phyloP scores from a whole-genome alignment of 1,140 invertebrate species.

The Drosophila kepulauana region DNA sequence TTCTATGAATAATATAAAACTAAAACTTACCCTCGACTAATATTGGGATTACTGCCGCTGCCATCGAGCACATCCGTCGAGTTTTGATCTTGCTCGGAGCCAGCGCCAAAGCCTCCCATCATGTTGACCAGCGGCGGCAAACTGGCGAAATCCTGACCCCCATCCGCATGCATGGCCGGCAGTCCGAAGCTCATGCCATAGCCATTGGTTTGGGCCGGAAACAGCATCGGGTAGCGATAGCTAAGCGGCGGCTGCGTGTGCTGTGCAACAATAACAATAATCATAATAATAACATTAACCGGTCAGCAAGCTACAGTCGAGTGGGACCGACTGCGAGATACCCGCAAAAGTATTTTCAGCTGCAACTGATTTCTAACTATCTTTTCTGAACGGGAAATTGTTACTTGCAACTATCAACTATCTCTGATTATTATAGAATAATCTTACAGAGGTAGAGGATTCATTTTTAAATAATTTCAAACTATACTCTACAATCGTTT shows the following conservation, averaged over 20 bases:
- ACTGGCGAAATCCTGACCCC: constrained; percentile 77
- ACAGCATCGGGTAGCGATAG: constrained; percentile 79
- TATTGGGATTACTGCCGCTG: constrained; percentile 78
- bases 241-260: constrained; percentile 57
- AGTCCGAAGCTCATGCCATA: constrained; percentile 56
- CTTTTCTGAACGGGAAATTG: too few species aligned
- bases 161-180: constrained; percentile 56
- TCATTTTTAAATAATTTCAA: too few species aligned
- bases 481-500: too few species aligned
- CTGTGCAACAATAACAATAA: constrained; percentile 39
- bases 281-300: constrained; percentile 4
- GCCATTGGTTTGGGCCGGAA: constrained; percentile 60
- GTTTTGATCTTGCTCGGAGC: constrained; percentile 76
- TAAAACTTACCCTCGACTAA: constrained; percentile 67
- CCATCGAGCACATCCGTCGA: constrained; percentile 80
- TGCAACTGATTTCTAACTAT: too few species aligned
- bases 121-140: constrained; percentile 80
- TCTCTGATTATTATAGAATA: too few species aligned
- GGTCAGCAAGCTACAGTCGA: background rate
- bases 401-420: too few species aligned
- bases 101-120: constrained; percentile 55
- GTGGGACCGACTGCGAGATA: background rate
- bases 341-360: background rate
- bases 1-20: background rate
- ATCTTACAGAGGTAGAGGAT: too few species aligned